A percentile compares a stretch with the other conserved stretches of the same genome.
Evolutionary conservation across 2,888 invertebrate species (phyloP).

Genomic region (Orchestes rusci): DNA sequence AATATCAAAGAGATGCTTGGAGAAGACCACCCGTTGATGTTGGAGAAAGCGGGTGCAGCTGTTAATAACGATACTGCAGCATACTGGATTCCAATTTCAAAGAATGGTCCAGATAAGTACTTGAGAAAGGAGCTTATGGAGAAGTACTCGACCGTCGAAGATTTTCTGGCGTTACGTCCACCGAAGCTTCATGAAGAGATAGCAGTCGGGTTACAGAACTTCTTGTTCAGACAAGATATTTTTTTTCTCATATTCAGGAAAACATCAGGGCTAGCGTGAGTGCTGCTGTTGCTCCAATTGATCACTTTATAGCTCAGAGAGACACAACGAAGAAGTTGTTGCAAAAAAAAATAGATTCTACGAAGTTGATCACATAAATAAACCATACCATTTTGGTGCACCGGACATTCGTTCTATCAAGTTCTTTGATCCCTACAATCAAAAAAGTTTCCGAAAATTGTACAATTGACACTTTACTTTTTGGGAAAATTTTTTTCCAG

Average conservation of each 20-base stretch:
- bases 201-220: background rate
- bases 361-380: constrained; percentile 1
- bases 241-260: constrained; percentile 1
- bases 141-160: background rate
- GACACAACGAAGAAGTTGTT: background rate
- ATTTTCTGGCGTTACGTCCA: background rate
- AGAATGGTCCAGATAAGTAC: background rate
- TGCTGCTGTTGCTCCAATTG: background rate
- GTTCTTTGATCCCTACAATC: too few relatives aligned
- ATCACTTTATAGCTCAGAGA: background rate
- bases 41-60: background rate
- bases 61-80: background rate
- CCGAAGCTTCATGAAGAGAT: constrained; percentile 1
- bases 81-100: constrained; percentile 1
- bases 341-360: background rate
- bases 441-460: too few relatives aligned
- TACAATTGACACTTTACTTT: too few relatives aligned
- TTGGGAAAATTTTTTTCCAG: too few relatives aligned
- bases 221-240: constrained; percentile 1
- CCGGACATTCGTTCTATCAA: too few relatives aligned
- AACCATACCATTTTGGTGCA: constrained; percentile 1
- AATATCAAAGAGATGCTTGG: background rate
- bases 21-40: background rate
- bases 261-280: constrained; percentile 1
- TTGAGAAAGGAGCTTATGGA: constrained; percentile 2